Evolutionary conservation across 2,113 vertebrate genomes (phyloP).

Genomic region (Poecile atricapillus): DNA sequence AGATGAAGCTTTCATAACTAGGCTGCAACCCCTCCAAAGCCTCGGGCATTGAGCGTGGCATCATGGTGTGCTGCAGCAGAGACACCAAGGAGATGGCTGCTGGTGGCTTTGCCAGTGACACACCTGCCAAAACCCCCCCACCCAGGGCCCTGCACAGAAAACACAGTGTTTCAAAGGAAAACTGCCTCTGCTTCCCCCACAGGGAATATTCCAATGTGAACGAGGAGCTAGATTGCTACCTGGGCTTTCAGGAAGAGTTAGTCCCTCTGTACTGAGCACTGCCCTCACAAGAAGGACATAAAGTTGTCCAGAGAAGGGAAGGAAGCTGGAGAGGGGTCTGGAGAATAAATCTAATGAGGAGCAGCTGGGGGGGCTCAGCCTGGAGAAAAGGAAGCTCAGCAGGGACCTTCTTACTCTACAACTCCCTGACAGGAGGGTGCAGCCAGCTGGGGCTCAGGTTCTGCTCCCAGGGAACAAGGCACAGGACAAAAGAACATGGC

Average conservation of each 20-base stretch:
- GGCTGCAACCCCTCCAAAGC: background rate
- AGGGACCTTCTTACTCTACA: background rate
- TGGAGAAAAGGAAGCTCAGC: background rate
- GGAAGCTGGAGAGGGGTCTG: background rate
- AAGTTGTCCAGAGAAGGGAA: background rate
- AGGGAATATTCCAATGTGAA: fast-evolving
- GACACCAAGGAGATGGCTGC: background rate
- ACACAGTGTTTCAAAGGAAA: background rate
- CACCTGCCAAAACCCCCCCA: background rate
- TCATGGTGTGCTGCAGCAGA: fast-evolving
- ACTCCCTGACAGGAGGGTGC: fast-evolving
- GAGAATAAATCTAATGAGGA: background rate
- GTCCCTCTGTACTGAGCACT: background rate
- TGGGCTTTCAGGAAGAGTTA: background rate
- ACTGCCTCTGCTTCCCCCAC: background rate
- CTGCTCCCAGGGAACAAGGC: background rate
- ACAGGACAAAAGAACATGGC: background rate
- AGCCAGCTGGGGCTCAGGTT: background rate
- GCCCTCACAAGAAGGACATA: fast-evolving
- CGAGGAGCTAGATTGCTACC: fast-evolving
- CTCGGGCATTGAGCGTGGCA: fast-evolving
- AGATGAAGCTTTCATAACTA: constrained; percentile 19
- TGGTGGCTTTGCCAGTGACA: background rate
- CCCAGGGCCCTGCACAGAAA: background rate
- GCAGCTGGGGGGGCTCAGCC: background rate